Conservation (phyloP, 2,797 vertebrate species). For the Pangasius krempfi region DNA sequence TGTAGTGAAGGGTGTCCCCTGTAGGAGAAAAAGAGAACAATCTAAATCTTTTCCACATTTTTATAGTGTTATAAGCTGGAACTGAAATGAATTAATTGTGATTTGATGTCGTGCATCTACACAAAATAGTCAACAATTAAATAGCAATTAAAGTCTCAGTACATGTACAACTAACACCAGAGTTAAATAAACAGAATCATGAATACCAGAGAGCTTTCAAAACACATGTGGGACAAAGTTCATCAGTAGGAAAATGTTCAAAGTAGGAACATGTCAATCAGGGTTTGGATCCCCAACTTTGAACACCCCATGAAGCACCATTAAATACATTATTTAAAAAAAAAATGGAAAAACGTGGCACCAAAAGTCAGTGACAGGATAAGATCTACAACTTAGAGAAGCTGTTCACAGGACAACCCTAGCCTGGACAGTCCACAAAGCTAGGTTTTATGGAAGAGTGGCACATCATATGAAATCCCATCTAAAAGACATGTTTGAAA, state of each 20-base stretch:
- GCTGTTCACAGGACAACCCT: not conserved
- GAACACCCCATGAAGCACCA: not conserved
- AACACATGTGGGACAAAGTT: not conserved
- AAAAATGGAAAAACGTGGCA: not conserved
- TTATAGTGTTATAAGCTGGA: not conserved
- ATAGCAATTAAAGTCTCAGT: not conserved
- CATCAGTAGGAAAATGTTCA: too few species aligned
- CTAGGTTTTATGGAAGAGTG: not conserved
- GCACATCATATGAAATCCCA: not conserved
- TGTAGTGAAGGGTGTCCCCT: constrained; percentile 94
- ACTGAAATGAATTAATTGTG: not conserved
- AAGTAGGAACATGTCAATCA: not conserved
- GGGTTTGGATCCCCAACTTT: not conserved
- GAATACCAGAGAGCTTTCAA: not conserved
- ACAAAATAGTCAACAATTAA: not conserved
- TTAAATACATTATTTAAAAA: not conserved
- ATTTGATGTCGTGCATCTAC: not conserved
- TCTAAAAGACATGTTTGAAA: not conserved
- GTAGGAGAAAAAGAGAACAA: not conserved
- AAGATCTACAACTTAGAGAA: not conserved
- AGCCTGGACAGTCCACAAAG: not conserved
- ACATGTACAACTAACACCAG: not conserved
- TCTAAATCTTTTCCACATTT: not conserved
- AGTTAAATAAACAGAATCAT: not conserved
- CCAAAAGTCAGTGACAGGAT: not conserved